Conservation (phyloP, 2,888 invertebrate genomes). For the Epirrhoe tristata region DNA sequence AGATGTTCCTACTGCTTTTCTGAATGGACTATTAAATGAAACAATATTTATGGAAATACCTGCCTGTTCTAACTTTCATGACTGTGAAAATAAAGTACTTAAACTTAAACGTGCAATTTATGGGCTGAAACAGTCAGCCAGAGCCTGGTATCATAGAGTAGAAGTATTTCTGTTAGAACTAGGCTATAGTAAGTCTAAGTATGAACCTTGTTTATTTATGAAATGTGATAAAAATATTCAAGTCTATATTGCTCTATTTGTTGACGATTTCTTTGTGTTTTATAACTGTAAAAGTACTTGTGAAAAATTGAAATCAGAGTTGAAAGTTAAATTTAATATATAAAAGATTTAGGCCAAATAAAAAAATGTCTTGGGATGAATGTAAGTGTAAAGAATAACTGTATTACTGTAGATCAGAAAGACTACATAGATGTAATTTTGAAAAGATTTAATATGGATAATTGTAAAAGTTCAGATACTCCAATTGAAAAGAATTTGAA, state of each 20-base stretch:
- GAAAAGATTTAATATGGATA: slow-evolving; percentile 20
- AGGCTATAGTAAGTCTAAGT: slow-evolving; percentile 36
- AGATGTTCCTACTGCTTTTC: slow-evolving; percentile 21
- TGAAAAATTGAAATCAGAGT: background rate
- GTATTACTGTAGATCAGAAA: background rate
- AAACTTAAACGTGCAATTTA: slow-evolving; percentile 8
- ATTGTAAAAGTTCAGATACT: slow-evolving; percentile 42
- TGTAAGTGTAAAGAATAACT: background rate
- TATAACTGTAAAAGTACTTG: background rate
- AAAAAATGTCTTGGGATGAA: background rate
- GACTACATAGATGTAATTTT: background rate
- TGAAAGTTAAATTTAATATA: background rate
- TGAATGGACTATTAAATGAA: slow-evolving; percentile 13
- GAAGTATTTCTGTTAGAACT: slow-evolving; percentile 32
- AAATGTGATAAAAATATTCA: background rate
- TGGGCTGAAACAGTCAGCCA: slow-evolving; percentile 9
- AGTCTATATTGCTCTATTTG: background rate
- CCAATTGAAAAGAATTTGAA: slow-evolving; percentile 45
- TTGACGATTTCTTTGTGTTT: slow-evolving; percentile 9
- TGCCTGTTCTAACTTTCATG: background rate
- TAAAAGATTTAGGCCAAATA: slow-evolving; percentile 1
- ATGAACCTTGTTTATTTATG: background rate
- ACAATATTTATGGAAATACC: slow-evolving; percentile 13
- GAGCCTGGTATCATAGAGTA: slow-evolving; percentile 44
- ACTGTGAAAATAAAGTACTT: slow-evolving; percentile 13